phyloP scores from a whole-genome alignment of 2,888 invertebrate species.

The Pomacea canaliculata region DNA sequence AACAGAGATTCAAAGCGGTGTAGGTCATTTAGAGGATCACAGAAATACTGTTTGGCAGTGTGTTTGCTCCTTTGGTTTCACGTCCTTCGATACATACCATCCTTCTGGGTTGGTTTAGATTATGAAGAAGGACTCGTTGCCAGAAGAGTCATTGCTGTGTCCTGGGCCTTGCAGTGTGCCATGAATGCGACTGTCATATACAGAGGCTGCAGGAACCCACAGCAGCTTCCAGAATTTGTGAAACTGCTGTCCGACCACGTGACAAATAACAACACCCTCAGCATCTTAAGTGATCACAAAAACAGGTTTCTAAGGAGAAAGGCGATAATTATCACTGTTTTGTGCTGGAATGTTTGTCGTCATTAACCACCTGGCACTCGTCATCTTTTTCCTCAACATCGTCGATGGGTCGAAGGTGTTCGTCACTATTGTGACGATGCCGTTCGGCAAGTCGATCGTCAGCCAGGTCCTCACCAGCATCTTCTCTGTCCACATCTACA shows the following conservation, averaged over 20 bases:
- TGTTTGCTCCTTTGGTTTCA: not conserved
- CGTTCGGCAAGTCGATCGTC: not conserved
- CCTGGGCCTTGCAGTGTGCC: not conserved
- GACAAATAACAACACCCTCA: not conserved
- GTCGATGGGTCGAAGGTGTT: not conserved
- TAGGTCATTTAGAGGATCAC: not conserved
- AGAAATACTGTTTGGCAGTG: not conserved
- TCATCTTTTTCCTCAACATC: not conserved
- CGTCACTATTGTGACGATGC: not conserved
- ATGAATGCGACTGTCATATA: not conserved
- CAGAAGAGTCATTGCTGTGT: not conserved
- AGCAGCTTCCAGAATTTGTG: not conserved
- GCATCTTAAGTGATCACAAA: not conserved
- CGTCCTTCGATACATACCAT: not conserved
- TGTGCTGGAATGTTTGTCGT: not conserved
- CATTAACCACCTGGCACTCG: not conserved
- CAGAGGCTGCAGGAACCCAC: not conserved
- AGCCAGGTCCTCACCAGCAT: not conserved
- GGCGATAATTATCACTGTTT: not conserved
- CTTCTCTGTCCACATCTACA: not conserved
- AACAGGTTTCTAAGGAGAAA: not conserved
- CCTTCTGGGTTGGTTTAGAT: not conserved
- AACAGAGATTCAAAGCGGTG: too few species aligned
- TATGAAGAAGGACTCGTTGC: not conserved
- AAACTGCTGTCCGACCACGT: not conserved